Conservation (phyloP, 2,797 vertebrate genomes). For the Gallinago solitaria region DNA sequence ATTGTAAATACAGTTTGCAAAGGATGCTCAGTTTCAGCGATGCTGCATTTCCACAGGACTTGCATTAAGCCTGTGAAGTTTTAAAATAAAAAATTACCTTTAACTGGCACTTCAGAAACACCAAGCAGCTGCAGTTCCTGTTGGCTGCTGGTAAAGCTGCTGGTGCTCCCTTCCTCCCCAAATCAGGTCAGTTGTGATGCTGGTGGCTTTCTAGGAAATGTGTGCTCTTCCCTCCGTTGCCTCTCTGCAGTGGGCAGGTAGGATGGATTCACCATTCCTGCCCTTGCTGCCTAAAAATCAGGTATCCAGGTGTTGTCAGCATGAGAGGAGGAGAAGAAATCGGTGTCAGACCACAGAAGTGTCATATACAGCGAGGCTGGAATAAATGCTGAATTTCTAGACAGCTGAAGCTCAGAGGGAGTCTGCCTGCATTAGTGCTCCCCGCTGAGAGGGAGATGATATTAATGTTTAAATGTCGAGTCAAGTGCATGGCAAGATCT, state of each 20-base stretch:
- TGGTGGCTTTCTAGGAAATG: not conserved
- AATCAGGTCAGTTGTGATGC: not conserved
- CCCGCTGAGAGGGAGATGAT: not conserved
- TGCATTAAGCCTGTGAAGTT: not conserved
- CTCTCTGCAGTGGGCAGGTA: not conserved
- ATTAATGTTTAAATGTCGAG: not conserved
- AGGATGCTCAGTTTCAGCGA: not conserved
- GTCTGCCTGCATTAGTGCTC: not conserved
- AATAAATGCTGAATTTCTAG: not conserved
- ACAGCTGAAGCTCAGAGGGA: not conserved
- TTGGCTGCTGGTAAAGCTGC: not conserved
- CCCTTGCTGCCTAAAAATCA: not conserved
- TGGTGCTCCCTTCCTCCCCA: not conserved
- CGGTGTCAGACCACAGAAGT: not conserved
- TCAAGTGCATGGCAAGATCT: not conserved
- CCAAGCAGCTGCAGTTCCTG: not conserved
- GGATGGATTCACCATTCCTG: not conserved
- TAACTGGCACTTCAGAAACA: not conserved
- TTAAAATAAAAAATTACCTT: not conserved
- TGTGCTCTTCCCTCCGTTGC: accelerated
- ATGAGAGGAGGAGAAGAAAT: not conserved
- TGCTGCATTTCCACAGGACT: not conserved
- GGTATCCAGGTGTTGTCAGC: not conserved
- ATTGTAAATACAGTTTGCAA: not conserved
- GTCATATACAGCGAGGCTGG: not conserved